Base-by-base conservation (phyloP, 2,888 invertebrate species). In the Anaspis maculata region DNA sequence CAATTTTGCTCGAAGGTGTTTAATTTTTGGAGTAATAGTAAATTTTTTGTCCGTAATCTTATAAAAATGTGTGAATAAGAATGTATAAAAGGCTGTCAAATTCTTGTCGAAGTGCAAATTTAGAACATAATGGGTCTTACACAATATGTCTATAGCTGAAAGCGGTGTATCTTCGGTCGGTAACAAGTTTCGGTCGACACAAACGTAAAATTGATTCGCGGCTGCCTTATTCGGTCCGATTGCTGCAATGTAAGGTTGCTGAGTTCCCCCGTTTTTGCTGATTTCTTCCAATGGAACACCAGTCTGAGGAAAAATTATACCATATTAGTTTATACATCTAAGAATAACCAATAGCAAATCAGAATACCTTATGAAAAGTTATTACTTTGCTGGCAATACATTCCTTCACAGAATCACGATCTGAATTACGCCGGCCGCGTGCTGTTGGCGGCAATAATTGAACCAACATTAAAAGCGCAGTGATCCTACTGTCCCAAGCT, bases 61-160 rank as follows among this genome's bases (percentile, higher is more conserved):
- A 14, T 34, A 34, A 34, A 35, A 34, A 36, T 23, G 13, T 33
- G 13, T 7, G 13, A 24, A 6, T 9, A 34, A 15, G 19, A 34
- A 34, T 15, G 5, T 12, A 16, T n/a, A 34, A 13, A 34, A 34
- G 5, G 13, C 23, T 11, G 16, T 15, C 11, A 34, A 13, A 9
- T 10, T 14, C n/a, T 6, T 21, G 7, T 34, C 35, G 21, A 14
- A 34, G 3, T 36, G n/a, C 13, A 25, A 11, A 34, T 34, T 23
- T 10, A 34, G 31, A 3, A 34, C 34, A 22, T 19, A 33, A 16
- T 35, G 22, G 4, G 15, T 6, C 13, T 33, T 34, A 22, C 32
- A 34, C 21, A 34, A 14, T 3, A 12, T 14, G 14, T 34, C 34
- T 13, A 34, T 15, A 13, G 34, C 34, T 10, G 32, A 12, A 13